Base-by-base conservation (phyloP, 2,797 vertebrate species). In the Rhinatrema bivittatum region DNA sequence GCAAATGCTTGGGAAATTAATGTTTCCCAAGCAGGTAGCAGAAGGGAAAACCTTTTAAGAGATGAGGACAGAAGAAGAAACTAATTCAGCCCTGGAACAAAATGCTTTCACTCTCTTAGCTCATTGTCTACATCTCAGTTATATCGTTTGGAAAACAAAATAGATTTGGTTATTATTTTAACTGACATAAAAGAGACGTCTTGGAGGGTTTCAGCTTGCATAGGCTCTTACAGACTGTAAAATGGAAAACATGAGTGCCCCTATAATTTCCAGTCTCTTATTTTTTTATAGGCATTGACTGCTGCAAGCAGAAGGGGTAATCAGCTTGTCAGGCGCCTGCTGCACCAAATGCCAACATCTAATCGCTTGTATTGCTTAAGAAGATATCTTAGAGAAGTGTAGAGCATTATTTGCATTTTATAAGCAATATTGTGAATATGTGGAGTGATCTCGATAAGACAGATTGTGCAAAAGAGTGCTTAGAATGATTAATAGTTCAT, bases 301-400 rank as follows among this genome's bases (percentile, higher is more conserved):
- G 58, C 45, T 33, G 49, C 60, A 68, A 68, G 46, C 59, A 57
- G 49, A 57, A 30, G 15, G 50, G 51, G 73, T 72, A 76, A 85
- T 84, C 63, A 65, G 50, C 54, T 66, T 76, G 76, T 72, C 76
- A 74, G 66, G 49, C 62, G 33, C 27, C 37, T 48, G 38, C 50
- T 0, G 2, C 59, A 42, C 60, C 58, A 62, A 78, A 69, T 70
- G 55, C 53, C 65, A 70, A 55, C 51, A 62, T 44, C 49, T 62
- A 73, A 79, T 65, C 64, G 40, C 27, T 47, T 56, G 25, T 29
- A 28, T 44, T 49, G 44, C 60, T 55, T 49, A 36, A 34, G 49
- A n/a, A n/a, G n/a, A n/a, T n/a, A n/a, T n/a, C n/a, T n/a, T n/a
- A n/a, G n/a, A n/a, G n/a, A n/a, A n/a, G n/a, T n/a, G n/a, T n/a